These are phyloP conservation scores for rat (Rattus norvegicus) DNA, from an alignment of 2,113 vertebrate species.

Conservation along the genomic window DNA sequence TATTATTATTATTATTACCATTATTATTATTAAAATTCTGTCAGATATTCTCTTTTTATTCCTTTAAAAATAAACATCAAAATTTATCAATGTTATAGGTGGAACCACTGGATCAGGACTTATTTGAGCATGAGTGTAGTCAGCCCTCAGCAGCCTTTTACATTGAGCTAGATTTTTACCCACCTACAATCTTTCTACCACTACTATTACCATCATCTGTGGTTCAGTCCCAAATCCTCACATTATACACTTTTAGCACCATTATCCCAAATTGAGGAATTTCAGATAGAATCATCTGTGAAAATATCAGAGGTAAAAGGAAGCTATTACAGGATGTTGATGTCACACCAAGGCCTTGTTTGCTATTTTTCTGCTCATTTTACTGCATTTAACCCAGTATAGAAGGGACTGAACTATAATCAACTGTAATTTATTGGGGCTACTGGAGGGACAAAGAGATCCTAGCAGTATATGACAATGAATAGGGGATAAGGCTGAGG, in stretches of 20 bases:
- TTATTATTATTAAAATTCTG: neutral
- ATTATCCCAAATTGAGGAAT: constrained; percentile 68
- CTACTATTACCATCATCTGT: neutral
- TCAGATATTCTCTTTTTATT: neutral
- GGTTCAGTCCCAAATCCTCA: constrained; percentile 30
- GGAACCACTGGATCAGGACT: neutral
- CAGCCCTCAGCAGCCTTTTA: neutral
- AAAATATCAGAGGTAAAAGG: constrained; percentile 66
- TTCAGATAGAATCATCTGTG: constrained; percentile 46
- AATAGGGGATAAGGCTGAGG: neutral
- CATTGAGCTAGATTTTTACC: constrained; percentile 2
- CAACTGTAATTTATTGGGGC: constrained; percentile 66
- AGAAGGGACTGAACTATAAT: constrained; percentile 68
- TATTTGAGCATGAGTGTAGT: neutral
- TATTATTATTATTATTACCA: neutral
- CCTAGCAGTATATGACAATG: neutral
- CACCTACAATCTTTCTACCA: neutral
- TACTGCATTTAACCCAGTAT: constrained; percentile 58
- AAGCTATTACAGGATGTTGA: constrained; percentile 37
- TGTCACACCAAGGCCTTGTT: constrained; percentile 49
- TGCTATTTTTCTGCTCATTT: constrained; percentile 74
- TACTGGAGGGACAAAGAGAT: constrained; percentile 38
- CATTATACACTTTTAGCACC: constrained; percentile 51
- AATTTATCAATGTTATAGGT: neutral
- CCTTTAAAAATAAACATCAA: constrained; percentile 44